phyloP scores from a whole-genome alignment of 2,888 invertebrate genomes.

The Thymelicus sylvestris region DNA sequence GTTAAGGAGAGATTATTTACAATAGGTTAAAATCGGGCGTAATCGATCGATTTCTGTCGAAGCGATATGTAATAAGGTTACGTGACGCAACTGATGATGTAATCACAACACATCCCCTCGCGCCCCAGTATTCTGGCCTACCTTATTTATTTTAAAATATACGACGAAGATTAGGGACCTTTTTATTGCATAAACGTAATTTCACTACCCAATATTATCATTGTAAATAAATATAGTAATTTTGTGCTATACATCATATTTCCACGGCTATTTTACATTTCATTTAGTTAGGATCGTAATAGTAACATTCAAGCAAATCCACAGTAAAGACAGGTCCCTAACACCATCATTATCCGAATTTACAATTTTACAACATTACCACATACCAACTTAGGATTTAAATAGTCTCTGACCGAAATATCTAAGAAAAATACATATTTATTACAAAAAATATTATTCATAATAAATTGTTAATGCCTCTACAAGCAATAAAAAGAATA shows the following conservation, averaged over 20 bases:
- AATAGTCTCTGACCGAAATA: constrained; percentile 20
- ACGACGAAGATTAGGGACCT: constrained; percentile 42
- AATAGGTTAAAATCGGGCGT: constrained; percentile 59
- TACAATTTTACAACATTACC: constrained; percentile 33
- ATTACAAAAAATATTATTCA: not conserved
- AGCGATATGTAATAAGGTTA: constrained; percentile 66
- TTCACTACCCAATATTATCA: constrained; percentile 2
- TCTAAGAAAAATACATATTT: constrained; percentile 8
- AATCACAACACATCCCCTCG: constrained; percentile 56
- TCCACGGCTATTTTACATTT: constrained; percentile 16
- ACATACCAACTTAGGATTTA: constrained; percentile 23
- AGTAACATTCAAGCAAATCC: constrained; percentile 36
- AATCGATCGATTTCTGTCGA: constrained; percentile 33
- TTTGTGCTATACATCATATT: constrained; percentile 25
- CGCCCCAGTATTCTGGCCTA: constrained; percentile 53
- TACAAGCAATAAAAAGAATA: constrained; percentile 5
- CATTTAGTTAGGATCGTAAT: constrained; percentile 9
- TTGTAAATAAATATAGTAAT: constrained; percentile 12
- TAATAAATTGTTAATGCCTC: constrained; percentile 8
- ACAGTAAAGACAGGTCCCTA: constrained; percentile 35
- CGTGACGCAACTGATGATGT: constrained; percentile 55
- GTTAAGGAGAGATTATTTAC: constrained; percentile 48
- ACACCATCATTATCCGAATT: constrained; percentile 27
- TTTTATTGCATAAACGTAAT: constrained; percentile 24
- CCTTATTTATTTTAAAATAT: constrained; percentile 51